Evolutionary conservation across 2,797 vertebrate genomes (phyloP).

Genomic region (Schizopygopsis malacanthus): DNA sequence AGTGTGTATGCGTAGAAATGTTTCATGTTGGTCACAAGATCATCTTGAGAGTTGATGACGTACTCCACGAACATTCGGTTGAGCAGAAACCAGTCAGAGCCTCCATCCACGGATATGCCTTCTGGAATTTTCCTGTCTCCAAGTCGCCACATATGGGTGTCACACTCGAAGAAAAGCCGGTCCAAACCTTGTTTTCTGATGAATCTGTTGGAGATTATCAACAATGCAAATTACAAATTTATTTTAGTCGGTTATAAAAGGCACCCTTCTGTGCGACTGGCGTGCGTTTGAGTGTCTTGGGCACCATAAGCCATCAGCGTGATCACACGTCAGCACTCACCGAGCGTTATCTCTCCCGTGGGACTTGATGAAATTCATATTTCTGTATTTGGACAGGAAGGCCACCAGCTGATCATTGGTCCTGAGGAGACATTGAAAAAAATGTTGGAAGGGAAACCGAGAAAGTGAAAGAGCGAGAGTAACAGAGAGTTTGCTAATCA

Average conservation of each 20-base stretch:
- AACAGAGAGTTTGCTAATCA: slow-evolving; percentile 26
- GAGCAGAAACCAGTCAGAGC: slow-evolving; percentile 97
- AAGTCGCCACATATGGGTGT: slow-evolving; percentile 98
- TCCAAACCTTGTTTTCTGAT: slow-evolving; percentile 97
- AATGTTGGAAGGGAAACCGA: slow-evolving; percentile 33
- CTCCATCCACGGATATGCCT: slow-evolving; percentile 92
- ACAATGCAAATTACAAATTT: slow-evolving; percentile 17
- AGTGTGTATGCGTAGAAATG: slow-evolving; percentile 94
- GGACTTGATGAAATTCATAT: slow-evolving; percentile 99
- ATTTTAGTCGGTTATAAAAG: slow-evolving; percentile 12
- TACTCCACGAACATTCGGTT: slow-evolving; percentile 96
- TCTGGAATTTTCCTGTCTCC: slow-evolving; percentile 96
- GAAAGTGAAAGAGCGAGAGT: slow-evolving; percentile 10
- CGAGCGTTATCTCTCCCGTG: slow-evolving; percentile 97
- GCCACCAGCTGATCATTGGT: slow-evolving; percentile 96
- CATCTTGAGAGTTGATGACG: slow-evolving; percentile 89
- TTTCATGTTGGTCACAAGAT: slow-evolving; percentile 95
- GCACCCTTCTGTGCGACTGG: slow-evolving; percentile 20
- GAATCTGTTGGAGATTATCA: slow-evolving; percentile 78
- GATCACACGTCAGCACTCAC: slow-evolving; percentile 72
- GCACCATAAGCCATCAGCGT: neutral
- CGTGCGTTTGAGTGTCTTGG: neutral
- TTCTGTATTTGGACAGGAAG: slow-evolving; percentile 93
- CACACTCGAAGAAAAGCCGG: slow-evolving; percentile 94
- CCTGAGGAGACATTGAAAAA: slow-evolving; percentile 73